Conservation (phyloP, 2,797 vertebrate species). For the Paguma larvata region DNA sequence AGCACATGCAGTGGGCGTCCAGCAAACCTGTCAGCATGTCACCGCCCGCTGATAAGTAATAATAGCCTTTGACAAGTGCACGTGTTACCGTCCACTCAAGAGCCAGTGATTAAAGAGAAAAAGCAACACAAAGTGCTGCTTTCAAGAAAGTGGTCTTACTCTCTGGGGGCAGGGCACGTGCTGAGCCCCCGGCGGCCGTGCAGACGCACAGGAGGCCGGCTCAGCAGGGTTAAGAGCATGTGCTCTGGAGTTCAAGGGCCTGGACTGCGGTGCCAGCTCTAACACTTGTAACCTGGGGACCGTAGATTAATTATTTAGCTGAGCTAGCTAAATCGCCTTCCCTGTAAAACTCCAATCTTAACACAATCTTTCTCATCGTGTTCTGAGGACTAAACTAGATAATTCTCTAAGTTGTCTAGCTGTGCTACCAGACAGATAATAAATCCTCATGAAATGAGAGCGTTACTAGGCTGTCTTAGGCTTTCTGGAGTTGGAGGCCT, state of each 20-base stretch:
- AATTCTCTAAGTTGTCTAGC: neutral
- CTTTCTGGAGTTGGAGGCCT: neutral
- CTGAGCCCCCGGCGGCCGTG: rapidly evolving
- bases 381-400: neutral
- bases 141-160: neutral
- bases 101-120: neutral
- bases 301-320: neutral
- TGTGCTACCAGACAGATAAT: neutral
- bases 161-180: neutral
- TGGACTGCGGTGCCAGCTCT: too few species aligned
- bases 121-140: neutral
- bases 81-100: neutral
- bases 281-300: neutral
- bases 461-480: neutral
- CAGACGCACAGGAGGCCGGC: neutral
- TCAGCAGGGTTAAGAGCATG: neutral
- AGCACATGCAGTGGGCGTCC: neutral
- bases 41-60: neutral
- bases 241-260: neutral
- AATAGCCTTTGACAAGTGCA: slow-evolving; percentile 3
- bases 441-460: neutral
- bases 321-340: neutral
- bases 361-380: neutral
- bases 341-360: neutral
- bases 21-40: neutral